Evolutionary conservation across 2,888 invertebrate species (phyloP).

Genomic region (Ichneumoninae sp.): DNA sequence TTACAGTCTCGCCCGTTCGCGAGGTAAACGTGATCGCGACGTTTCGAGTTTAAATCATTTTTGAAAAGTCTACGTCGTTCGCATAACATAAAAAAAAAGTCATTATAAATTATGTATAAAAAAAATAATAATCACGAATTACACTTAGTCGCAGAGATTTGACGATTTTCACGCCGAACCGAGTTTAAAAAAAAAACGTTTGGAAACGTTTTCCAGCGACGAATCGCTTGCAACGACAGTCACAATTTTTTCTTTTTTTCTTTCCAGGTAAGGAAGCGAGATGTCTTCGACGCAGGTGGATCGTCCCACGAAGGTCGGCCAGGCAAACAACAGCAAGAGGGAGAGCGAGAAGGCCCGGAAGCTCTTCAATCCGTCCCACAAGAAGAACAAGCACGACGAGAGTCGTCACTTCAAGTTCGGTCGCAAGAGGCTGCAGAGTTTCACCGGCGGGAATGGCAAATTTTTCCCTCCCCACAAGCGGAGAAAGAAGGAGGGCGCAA

Average conservation of each 20-base stretch:
- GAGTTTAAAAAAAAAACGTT: background rate
- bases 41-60: background rate
- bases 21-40: background rate
- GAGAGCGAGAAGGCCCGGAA: slow-evolving; percentile 80
- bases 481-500: slow-evolving; percentile 89
- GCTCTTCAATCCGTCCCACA: slow-evolving; percentile 77
- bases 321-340: slow-evolving; percentile 80
- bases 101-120: background rate
- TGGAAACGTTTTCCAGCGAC: background rate
- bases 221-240: background rate
- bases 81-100: background rate
- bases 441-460: slow-evolving; percentile 88
- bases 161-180: background rate
- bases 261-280: slow-evolving; percentile 53
- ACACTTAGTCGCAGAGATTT: background rate
- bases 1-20: background rate
- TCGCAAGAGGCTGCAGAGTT: slow-evolving; percentile 89
- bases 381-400: slow-evolving; percentile 83
- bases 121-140: background rate
- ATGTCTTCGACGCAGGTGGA: slow-evolving; percentile 85
- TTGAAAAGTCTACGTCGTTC: background rate
- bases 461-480: slow-evolving; percentile 91
- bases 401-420: slow-evolving; percentile 81
- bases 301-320: slow-evolving; percentile 82
- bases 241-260: slow-evolving; percentile 1